Conservation (phyloP, 2,113 vertebrate genomes). For the Nothoprocta pentlandii region DNA sequence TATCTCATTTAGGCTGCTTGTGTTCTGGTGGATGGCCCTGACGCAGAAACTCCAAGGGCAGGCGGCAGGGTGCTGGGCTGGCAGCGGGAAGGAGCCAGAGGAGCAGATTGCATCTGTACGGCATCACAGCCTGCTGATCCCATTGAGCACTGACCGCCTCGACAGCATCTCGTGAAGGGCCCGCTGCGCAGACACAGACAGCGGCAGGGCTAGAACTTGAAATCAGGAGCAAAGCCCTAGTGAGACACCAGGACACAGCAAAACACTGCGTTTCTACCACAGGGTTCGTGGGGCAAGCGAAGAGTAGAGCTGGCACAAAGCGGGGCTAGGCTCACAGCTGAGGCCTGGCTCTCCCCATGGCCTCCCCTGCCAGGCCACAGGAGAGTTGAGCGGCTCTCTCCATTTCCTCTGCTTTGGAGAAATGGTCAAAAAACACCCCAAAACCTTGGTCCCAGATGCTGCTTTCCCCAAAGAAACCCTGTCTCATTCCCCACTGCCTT, state of each 20-base stretch:
- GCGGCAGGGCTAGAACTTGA: conserved; percentile 7
- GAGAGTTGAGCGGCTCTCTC: not conserved
- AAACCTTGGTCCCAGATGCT: not conserved
- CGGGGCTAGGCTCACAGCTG: accelerated
- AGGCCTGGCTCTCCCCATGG: accelerated
- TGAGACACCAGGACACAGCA: not conserved
- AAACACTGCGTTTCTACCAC: not conserved
- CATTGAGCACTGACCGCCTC: not conserved
- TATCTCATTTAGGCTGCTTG: accelerated
- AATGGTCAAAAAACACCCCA: not conserved
- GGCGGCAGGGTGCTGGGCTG: not conserved
- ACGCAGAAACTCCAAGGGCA: not conserved
- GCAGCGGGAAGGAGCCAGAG: not conserved
- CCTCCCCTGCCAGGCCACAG: not conserved
- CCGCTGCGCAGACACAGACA: not conserved
- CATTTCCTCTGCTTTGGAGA: not conserved
- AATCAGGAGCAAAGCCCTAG: not conserved
- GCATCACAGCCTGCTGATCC: not conserved
- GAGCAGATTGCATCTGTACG: not conserved
- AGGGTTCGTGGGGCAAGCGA: accelerated
- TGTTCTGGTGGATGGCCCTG: accelerated
- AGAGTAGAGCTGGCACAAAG: not conserved
- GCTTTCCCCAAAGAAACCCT: not conserved
- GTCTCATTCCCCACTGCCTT: not conserved
- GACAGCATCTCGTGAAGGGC: conserved; percentile 12